Base-by-base conservation (phyloP, 1,140 invertebrate genomes). In the Chlorops oryzae region DNA sequence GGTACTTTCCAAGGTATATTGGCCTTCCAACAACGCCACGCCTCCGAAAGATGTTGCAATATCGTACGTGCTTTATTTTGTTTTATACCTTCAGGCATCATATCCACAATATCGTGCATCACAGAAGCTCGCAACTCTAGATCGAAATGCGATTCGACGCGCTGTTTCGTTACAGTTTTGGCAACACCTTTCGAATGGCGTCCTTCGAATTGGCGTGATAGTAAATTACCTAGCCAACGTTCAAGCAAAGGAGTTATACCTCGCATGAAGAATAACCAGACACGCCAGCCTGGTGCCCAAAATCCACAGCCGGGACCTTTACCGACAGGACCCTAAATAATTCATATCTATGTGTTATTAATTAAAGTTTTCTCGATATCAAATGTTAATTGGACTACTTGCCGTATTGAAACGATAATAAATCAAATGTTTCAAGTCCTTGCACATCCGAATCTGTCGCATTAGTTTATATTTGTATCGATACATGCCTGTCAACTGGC, bases 1-100 rank as follows among this genome's bases (percentile, higher is more conserved):
- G 97, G 97, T 2, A 98, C 92, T 80, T 99, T 99, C 97, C 97
- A 99, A 0, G 97, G 97, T 66, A 99, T 99, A 74, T 99, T 99
- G 0, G 97, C 97, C 70, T 99, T 99, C 97, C 97, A 99, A 73
- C 95, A 99, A 50, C 97, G 76, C 97, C 96, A 99, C 0, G 97
- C 97, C 77, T 99, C 97, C 50, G 92, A 97, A 25, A 99, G 77
- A 82, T 99, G 97, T 69, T 99, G 96, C 56, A 99, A 76, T 60
- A 99, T 99, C 0, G 96, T 98, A 55, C 96, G 81, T 0, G 97
- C 97, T 74, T 99, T 99, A 74, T 99, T 99, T 70, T 99, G 96
- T 66, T 99, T 99, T 60, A 99, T 99, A 55, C 96, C 96, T 77
- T 99, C 96, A 0, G 97, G 97, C 97, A 99, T 99, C 96, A 99